Evolutionary conservation across 2,113 vertebrate genomes (phyloP), one percentile per base, ranked within the genome.

Genomic region (Octodon degus): DNA sequence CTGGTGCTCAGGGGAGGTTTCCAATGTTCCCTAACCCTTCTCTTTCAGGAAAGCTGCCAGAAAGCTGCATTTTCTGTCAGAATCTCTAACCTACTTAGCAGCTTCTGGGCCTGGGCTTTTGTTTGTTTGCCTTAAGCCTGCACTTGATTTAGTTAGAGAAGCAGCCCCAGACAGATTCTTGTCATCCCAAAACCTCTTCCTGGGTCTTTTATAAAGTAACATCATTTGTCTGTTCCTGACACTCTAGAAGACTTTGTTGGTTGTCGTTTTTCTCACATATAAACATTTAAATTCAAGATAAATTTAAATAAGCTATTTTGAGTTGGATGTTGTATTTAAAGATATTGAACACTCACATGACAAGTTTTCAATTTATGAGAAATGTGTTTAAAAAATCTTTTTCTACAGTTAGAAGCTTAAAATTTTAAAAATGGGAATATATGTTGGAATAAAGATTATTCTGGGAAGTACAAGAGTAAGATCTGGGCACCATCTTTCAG

Each of bases 101-200:
- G 81, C 90, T 47, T 96, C 93, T 91, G 80, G 95, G 86, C 65
- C 90, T 97, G 96, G 87, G 27, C 87, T 95, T 96, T 94, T 88
- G 84, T 95, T 96, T 97, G 87, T 90, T 97, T 95, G 90, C 80
- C 85, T 92, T 90, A 85, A 96, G 65, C 70, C 92, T 90, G 77
- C 50, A 68, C 70, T 89, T 98, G 95, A 97, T 97, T 96, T 93
- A 94, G 91, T 95, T 96, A 97, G 85, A 93, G 88, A 89, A 92
- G 84, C 84, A 79, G 81, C 13, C 13, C 53, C 65, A 91, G 93
- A 84, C 87, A 95, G 96, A 95, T 58, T 95, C 87, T 92, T 95
- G 65, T 91, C 96, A 86, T 96, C 95, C 79, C 93, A 53, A 79
- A 92, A 94, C 76, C 81, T 87, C 93, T 95, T 95, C 86, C 81